phyloP scores from a whole-genome alignment of 1,140 invertebrate genomes.

The Penaeus vannamei region DNA sequence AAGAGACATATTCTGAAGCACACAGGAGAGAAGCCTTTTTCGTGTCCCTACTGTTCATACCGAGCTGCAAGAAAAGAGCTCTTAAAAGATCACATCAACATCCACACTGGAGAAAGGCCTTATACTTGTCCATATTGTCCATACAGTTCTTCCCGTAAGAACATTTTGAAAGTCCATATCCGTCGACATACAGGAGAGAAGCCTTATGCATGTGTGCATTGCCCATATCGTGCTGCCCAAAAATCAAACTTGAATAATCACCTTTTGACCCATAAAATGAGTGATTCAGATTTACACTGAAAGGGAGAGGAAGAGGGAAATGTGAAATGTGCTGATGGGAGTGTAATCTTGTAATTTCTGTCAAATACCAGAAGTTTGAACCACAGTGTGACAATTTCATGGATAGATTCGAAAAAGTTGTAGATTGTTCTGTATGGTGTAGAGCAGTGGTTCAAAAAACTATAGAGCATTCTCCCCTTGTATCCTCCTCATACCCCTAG shows the following conservation, averaged over 20 bases:
- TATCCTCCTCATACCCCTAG: no score
- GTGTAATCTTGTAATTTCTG: no score
- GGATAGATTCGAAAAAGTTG: no score
- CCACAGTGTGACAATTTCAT: no score
- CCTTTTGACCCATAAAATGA: constrained; percentile 48
- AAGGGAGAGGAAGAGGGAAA: no score
- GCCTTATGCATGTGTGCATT: constrained; percentile 57
- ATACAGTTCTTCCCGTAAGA: constrained; percentile 64
- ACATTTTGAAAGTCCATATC: constrained; percentile 58
- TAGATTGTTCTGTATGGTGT: no score
- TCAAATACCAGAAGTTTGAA: no score
- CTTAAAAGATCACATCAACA: constrained; percentile 59
- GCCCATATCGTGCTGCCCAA: constrained; percentile 61
- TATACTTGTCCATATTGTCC: constrained; percentile 62
- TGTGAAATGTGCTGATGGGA: no score
- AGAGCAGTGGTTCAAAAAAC: no score
- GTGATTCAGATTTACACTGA: no score
- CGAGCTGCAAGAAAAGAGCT: constrained; percentile 52
- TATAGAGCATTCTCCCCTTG: no score
- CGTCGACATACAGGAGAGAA: constrained; percentile 65
- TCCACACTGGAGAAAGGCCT: constrained; percentile 63
- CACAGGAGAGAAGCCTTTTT: constrained; percentile 49
- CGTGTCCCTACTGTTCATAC: constrained; percentile 52
- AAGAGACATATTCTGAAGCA: constrained; percentile 42
- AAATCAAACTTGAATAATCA: constrained; percentile 58